Percentiles rank a stretch among this genome's conserved stretches.
Evolutionary conservation across 2,888 invertebrate species (phyloP).

Genomic region (Yponomeuta malinellus): DNA sequence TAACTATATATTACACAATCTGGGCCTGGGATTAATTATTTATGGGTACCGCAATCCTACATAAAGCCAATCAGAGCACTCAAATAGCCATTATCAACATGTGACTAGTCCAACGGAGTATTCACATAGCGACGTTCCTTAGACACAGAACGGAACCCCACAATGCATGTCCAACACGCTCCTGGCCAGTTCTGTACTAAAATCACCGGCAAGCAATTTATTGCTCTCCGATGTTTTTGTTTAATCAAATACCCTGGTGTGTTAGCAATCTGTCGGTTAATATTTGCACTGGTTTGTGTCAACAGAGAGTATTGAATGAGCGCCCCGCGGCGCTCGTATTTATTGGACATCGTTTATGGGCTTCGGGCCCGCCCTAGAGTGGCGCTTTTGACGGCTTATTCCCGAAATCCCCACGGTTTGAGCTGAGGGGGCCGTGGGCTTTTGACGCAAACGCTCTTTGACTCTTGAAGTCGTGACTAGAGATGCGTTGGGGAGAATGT

Average conservation of each 20-base stretch:
- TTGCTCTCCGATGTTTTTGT: conserved; percentile 49
- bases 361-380: not conserved
- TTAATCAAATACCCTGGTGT: conserved; percentile 61
- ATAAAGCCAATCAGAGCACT: no score
- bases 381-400: not conserved
- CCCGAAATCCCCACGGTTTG: not conserved
- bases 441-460: no score
- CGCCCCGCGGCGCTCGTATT: conserved; percentile 50
- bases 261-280: conserved; percentile 46
- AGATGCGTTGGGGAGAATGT: no score
- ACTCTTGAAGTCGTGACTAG: no score
- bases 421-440: not conserved
- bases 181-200: not conserved
- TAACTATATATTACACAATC: no score
- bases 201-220: not conserved
- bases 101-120: no score
- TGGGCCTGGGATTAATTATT: no score
- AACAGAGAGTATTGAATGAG: conserved; percentile 2
- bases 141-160: not conserved
- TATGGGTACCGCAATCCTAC: no score
- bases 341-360: conserved; percentile 53
- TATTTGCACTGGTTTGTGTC: conserved; percentile 42
- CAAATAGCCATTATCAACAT: no score
- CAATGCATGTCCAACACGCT: not conserved
- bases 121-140: no score